Evolutionary conservation across 2,888 invertebrate genomes (phyloP), one percentile per base, ranked within the genome.

Genomic region (Fissipunctia ypsillon): DNA sequence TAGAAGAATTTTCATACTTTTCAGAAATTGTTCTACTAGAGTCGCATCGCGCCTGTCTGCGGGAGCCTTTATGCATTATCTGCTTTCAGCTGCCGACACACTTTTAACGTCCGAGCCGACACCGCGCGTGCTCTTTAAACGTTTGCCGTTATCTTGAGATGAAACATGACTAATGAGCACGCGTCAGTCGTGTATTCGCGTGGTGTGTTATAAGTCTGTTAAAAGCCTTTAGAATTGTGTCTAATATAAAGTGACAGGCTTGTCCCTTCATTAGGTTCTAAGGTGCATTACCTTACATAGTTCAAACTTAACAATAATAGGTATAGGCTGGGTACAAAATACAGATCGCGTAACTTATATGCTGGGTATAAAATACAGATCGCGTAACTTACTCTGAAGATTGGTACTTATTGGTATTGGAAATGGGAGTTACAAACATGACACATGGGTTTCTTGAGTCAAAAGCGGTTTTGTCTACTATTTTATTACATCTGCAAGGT

Each of bases 111-210:
- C 12, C 14, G 43, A 16, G 22, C 16, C 31, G 50, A 64, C 10
- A 43, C 14, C 10, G 59, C 54, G 35, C 57, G 70, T 76, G 63
- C 25, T 43, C 16, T 50, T 28, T 57, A 28, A 38, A 64, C 14
- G 28, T 71, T 50, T 25, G 2, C 43, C 45, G 41, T 69, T 69
- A 56, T 56, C 56, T 63, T 14, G 48, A 57, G 16, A 78, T 63
- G 28, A 57, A 43, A 50, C 45, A 57, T 78, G 56, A 61, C 61
- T 69, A 69, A 78, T 35, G 56, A 69, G 35, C 54, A 61, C 48
- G 35, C 19, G 31, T n/a, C 68, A n/a, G 14, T 28, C 10, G 28
- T 35, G 9, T 48, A 31, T 16, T 57, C 28, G 14, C 56, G n/a
- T 45, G 22, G 16, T 19, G 16, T 57, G 61, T 59, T 57, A 12